phyloP scores from a whole-genome alignment of 2,888 invertebrate genomes.

The Bimastos eiseni region DNA sequence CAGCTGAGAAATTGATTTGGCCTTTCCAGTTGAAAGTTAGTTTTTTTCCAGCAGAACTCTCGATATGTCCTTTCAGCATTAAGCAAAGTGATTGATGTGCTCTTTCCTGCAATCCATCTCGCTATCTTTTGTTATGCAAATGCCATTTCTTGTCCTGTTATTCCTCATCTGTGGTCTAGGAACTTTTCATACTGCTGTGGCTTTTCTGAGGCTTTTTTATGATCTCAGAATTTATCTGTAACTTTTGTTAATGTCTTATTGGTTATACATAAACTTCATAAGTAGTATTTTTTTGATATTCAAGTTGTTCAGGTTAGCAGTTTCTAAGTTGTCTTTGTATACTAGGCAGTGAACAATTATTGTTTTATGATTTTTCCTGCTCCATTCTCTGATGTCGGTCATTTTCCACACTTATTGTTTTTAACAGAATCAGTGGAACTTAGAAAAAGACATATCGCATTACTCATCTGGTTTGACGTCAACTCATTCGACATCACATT shows the following conservation, averaged over 20 bases:
- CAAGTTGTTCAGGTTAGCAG: not conserved
- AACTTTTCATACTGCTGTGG: not conserved
- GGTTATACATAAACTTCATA: not conserved
- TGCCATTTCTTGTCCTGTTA: not conserved
- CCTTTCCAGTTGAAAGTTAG: no score
- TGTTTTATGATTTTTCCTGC: not conserved
- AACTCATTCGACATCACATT: not conserved
- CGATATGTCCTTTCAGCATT: no score
- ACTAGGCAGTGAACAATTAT: not conserved
- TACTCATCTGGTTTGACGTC: not conserved
- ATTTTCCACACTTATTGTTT: not conserved
- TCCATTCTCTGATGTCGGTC: not conserved
- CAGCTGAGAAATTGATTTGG: no score
- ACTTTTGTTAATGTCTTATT: not conserved
- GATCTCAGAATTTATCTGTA: not conserved
- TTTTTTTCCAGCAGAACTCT: no score
- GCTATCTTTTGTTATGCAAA: not conserved
- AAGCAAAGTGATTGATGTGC: no score
- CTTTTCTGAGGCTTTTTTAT: not conserved
- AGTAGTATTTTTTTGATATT: not conserved
- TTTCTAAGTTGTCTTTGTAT: not conserved
- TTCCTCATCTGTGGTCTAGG: not conserved
- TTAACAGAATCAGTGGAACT: not conserved
- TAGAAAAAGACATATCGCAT: not conserved
- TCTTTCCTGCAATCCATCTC: no score